Evolutionary conservation across 2,113 vertebrate species (phyloP), one percentile per base, ranked within the genome.

Genomic region (Hypanus sabinus): DNA sequence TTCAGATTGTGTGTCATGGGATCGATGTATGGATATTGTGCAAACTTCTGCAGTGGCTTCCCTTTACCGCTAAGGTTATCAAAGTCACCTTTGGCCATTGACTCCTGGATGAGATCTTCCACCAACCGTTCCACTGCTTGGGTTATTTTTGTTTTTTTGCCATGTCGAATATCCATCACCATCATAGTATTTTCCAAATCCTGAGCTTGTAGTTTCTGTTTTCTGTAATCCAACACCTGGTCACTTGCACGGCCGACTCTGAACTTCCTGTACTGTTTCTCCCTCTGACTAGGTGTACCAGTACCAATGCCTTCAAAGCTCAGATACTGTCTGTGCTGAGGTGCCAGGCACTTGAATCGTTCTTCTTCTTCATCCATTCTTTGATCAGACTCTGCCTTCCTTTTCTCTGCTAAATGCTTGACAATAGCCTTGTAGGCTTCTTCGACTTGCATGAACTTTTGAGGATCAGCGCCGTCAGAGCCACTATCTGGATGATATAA

Each of bases 1-100:
- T 99, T 99, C 94, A 99, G 96, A 96, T 99, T 99, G 96, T 99
- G 98, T 30, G 98, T 99, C 98, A 98, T 98, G n/a, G 98, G 98
- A 95, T 99, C 98, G 0, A 98, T 96, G 62, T 98, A 98, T 0
- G 98, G 98, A 87, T 98, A 98, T 94, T 97, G 94, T 10, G 97
- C 96, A 95, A 98, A 99, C 94, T 99, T 99, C 94, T 95, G 97
- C 60, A 99, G 95, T 0, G 98, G 99, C 8, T 98, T 99, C 71
- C 98, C 98, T 79, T 98, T 97, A 60, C 98, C 98, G 0, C 97
- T 97, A 55, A 99, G 97, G 95, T 99, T 99, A 94, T 96, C 97
- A 94, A 99, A 99, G 95, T 99, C 99, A 85, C 99, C 98, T 3
- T 98, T 98, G 0, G 98, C 98, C 98, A 99, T 99, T 0, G 98